Conservation (phyloP, 2,113 vertebrate genomes). For the Podarcis muralis region DNA sequence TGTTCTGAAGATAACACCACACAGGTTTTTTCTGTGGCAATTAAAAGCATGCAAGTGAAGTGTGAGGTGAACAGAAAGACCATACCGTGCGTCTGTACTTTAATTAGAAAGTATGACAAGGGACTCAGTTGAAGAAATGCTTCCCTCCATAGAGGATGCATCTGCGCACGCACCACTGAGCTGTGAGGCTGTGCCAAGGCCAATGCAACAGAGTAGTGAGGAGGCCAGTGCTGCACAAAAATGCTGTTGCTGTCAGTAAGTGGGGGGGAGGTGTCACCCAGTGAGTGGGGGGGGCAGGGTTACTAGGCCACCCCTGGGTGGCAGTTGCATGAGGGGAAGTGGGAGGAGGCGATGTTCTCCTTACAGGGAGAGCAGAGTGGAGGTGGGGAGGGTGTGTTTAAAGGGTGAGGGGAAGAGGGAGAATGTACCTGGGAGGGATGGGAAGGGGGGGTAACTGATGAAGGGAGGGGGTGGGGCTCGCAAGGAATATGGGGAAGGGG, state of each 20-base stretch:
- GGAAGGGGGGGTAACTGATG: background rate
- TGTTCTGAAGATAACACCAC: too few species aligned
- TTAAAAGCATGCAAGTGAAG: too few species aligned
- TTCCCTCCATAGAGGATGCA: too few species aligned
- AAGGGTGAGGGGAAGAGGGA: background rate
- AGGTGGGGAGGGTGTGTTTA: background rate
- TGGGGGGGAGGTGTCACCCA: slow-evolving; percentile 40
- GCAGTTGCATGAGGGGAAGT: background rate
- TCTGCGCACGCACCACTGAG: too few species aligned
- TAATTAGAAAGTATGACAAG: too few species aligned
- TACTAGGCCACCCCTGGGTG: background rate
- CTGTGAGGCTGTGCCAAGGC: too few species aligned
- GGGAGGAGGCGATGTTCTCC: too few species aligned
- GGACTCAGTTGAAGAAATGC: too few species aligned
- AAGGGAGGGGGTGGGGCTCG: background rate
- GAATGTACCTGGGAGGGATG: too few species aligned
- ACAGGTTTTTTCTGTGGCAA: too few species aligned
- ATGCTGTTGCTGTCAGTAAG: slow-evolving; percentile 99
- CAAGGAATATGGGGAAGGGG: background rate
- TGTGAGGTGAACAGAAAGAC: too few species aligned
- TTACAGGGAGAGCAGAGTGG: background rate
- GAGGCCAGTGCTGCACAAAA: slow-evolving; percentile 85
- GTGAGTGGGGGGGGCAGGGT: background rate
- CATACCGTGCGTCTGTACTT: too few species aligned
- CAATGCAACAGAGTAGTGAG: slow-evolving; percentile 33